Evolutionary conservation across 2,888 invertebrate genomes (phyloP).

Genomic region (Tiliacea citrago): DNA sequence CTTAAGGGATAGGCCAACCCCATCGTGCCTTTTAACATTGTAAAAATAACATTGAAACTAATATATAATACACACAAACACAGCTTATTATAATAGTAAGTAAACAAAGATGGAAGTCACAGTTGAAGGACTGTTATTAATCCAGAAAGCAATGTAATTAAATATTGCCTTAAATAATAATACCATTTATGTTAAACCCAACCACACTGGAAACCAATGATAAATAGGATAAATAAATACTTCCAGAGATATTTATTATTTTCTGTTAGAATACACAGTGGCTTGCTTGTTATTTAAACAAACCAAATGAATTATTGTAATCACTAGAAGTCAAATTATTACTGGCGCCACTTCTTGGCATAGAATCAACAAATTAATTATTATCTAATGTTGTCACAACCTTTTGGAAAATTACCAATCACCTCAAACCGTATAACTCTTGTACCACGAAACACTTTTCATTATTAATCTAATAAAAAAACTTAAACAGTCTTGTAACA

Average conservation of each 20-base stretch:
- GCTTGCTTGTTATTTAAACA: slow-evolving; percentile 44
- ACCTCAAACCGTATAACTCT: background rate
- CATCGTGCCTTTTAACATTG: no score
- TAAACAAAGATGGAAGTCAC: no score
- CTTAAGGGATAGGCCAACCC: no score
- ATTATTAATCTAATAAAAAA: background rate
- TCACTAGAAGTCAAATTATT: slow-evolving; percentile 28
- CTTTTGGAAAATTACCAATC: slow-evolving; percentile 15
- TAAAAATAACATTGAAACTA: no score
- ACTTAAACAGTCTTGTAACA: background rate
- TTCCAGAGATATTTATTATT: slow-evolving; percentile 29
- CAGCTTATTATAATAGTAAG: no score
- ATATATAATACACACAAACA: no score
- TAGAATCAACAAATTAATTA: slow-evolving; percentile 35
- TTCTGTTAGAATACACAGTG: slow-evolving; percentile 34
- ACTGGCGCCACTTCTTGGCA: slow-evolving; percentile 43
- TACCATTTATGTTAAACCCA: slow-evolving; percentile 12
- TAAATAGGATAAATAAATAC: slow-evolving; percentile 43
- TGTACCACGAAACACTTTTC: background rate
- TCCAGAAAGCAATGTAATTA: slow-evolving; percentile 6
- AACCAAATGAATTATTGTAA: slow-evolving; percentile 49
- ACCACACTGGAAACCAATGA: slow-evolving; percentile 4
- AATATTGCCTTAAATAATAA: slow-evolving; percentile 12
- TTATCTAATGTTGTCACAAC: slow-evolving; percentile 17
- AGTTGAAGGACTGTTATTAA: no score